A percentile compares a stretch with the other conserved stretches of the same genome.
phyloP scores from a whole-genome alignment of 2,797 vertebrate species.

The Coilia nasus region DNA sequence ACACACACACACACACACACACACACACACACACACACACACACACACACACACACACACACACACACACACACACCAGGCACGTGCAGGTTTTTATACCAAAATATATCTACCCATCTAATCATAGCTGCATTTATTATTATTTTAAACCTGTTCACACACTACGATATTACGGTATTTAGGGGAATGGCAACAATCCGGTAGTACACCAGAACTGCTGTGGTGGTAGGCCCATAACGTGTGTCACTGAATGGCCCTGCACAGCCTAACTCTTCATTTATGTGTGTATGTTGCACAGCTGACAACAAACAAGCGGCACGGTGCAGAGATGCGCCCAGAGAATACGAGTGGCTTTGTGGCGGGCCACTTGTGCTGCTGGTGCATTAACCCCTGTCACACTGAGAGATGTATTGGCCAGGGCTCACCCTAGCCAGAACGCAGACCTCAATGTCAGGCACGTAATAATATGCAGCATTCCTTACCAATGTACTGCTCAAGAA shows the following conservation, averaged over 20 bases:
- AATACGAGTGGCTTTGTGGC: conserved; percentile 6
- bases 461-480: conserved; percentile 29
- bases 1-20: neutral
- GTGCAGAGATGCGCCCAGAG: conserved; percentile 4
- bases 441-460: conserved; percentile 29
- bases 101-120: neutral
- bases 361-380: conserved; percentile 26
- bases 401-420: conserved; percentile 25
- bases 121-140: neutral
- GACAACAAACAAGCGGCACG: conserved; percentile 17
- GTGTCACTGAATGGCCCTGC: neutral
- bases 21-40: neutral
- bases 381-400: conserved; percentile 38
- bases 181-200: neutral
- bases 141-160: neutral
- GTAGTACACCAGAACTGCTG: neutral
- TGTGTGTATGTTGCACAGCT: conserved; percentile 1
- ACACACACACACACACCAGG: neutral
- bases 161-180: neutral
- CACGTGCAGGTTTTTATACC: neutral
- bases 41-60: neutral
- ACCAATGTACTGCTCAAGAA: conserved; percentile 20
- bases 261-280: neutral
- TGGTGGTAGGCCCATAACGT: neutral
- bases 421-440: conserved; percentile 35